Evolutionary conservation across 1,140 invertebrate species (phyloP), one percentile per base, ranked within the genome.

Genomic region (Solenopsis invicta): DNA sequence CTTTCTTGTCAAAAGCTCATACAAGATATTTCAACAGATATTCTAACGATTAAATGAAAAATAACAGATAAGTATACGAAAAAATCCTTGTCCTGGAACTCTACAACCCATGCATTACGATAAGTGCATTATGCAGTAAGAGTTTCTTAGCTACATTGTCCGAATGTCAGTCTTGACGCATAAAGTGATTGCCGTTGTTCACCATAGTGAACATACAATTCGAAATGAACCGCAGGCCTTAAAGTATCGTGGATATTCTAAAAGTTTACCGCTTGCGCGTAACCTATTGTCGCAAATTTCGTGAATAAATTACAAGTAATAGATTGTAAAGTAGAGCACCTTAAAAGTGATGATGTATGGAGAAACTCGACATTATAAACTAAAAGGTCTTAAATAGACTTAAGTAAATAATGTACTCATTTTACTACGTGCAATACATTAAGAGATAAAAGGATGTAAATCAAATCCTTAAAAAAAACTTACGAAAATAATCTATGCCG

Each of bases 121-220:
- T 86, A 91, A 69, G 84, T 75, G 50, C 52, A 67, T 87, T 34
- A 37, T 34, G 34, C 66, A 34, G 61, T 84, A 88, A 87, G 56
- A 87, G 54, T 89, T 50, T 82, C 72, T 87, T 29, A 75, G 37
- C 81, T 82, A 74, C 56, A 69, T 37, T 78, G 75, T 62, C 56
- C 66, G 61, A 89, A 89, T 82, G 62, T 92, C 91, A 92, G 91
- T 92, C 90, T 92, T 90, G 91, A 89, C 89, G 66, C 66, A 37
- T 86, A 87, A 91, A 89, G 76, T 91, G 81, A 92, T 92, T 88
- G 86, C 88, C 89, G 80, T 90, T 90, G 61, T 85, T 87, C 67
- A 52, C 37, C 54, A 29, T 59, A 56, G 37, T 21, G 41, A 78
- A 71, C 16, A n/a, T 64, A 69, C 61, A 34, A 67, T 81, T 41